phyloP scores from a whole-genome alignment of 37 sponge, comb jelly and placozoan species.

The Diacarnus erythraeanus region DNA sequence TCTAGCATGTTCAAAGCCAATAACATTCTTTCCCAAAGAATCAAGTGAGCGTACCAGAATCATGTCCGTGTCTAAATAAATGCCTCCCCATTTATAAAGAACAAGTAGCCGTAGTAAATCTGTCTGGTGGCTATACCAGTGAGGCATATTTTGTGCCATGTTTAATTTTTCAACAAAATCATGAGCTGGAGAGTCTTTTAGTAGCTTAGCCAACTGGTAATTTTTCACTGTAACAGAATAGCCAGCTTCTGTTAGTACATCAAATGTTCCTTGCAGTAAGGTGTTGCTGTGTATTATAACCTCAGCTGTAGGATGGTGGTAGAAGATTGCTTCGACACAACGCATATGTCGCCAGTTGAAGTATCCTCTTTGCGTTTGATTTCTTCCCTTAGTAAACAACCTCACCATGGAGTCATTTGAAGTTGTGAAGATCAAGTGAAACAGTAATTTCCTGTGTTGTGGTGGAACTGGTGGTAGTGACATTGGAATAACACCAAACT shows the following conservation, averaged over 20 bases:
- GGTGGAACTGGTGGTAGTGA: background rate
- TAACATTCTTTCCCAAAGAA: background rate
- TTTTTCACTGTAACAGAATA: background rate
- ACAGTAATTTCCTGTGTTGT: no score
- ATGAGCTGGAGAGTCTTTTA: background rate
- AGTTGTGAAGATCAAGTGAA: no score
- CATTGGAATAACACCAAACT: slow-evolving; percentile 12
- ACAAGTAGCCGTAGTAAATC: background rate
- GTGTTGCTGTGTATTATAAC: slow-evolving; percentile 5
- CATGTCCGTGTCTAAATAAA: background rate
- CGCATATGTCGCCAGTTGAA: slow-evolving; percentile 13
- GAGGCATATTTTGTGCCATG: background rate
- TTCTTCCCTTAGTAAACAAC: no score
- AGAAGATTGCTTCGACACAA: background rate
- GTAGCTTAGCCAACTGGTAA: background rate
- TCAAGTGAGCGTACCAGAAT: background rate
- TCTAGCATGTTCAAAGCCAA: background rate
- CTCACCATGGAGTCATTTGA: no score
- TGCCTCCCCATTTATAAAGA: background rate
- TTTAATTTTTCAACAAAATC: background rate
- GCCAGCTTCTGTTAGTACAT: background rate
- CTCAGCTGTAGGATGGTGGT: slow-evolving; percentile 5
- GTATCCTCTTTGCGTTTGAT: no score
- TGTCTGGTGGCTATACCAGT: background rate
- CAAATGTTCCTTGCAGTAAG: background rate